Evolutionary conservation across 2,888 invertebrate genomes (phyloP), one percentile per base, ranked within the genome.

Genomic region (Teleiodes luculella): DNA sequence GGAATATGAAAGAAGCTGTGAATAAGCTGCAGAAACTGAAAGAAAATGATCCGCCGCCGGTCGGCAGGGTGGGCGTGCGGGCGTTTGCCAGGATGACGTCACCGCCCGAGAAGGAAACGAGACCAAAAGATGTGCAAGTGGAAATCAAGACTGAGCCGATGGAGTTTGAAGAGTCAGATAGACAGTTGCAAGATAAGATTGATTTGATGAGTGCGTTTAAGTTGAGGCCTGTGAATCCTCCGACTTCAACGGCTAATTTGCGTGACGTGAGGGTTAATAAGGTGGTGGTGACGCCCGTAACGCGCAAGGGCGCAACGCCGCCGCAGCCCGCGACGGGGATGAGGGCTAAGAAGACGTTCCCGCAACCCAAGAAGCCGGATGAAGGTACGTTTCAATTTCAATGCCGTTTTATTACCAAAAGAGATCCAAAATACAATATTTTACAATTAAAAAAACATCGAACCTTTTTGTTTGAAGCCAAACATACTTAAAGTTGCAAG

Each of bases 81-180:
- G 80, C 89, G 0, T 89, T 89, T 58, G 89, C 89, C 0, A 73
- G 88, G 2, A 86, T 88, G 78, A 75, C 78, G 49, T 84, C 87
- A 50, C 76, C 80, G 0, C 55, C 62, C 5, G 51, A 39, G 10
- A 59, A 52, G 13, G 52, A 35, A 43, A 13, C 24, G 13, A 56
- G 61, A 13, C 31, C 36, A 3, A 72, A 78, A 1, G 60, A 69
- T 43, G 71, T 83, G 1, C 71, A 78, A 58, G 76, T 88, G 0
- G 87, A 88, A 62, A 80, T 89, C 13, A 90, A 90, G 62, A 63
- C 82, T 0, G 89, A 90, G 54, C 87, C 88, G 0, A 73, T 86
- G 8, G 90, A 90, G 13, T 58, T 77, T 0, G 88, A 88, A 6
- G 89, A 90, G 8, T 61, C 68, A 0, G 85, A 85, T 0, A 63